Conservation (phyloP, 2,113 vertebrate species). For the Ibidorhyncha struthersii region DNA sequence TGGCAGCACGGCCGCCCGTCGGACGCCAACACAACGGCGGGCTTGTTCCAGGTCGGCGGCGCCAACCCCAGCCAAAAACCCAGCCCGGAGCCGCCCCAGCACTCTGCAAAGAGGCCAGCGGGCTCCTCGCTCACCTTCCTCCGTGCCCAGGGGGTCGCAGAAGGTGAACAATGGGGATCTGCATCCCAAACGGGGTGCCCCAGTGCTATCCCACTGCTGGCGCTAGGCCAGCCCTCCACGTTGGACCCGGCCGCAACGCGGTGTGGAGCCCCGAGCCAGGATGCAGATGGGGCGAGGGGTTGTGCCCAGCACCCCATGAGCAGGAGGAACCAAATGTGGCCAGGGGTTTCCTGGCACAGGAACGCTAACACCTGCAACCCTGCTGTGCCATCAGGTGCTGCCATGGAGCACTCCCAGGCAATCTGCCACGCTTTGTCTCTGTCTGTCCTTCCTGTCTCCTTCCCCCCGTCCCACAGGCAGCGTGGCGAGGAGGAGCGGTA, state of each 20-base stretch:
- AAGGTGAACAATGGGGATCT: accelerated
- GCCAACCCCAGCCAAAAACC: not conserved
- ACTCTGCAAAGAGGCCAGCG: not conserved
- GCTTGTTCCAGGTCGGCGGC: slow-evolving; percentile 7
- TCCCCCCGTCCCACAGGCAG: not conserved
- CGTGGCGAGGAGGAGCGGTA: not conserved
- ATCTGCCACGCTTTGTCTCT: not conserved
- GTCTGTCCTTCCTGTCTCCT: not conserved
- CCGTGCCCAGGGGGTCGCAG: not conserved
- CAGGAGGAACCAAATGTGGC: not conserved
- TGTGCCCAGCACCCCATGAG: not conserved
- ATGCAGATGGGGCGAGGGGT: not conserved
- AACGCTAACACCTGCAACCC: not conserved
- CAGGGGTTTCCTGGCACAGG: not conserved
- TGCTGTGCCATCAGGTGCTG: not conserved
- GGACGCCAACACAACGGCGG: not conserved
- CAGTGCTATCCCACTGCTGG: not conserved
- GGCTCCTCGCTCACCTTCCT: not conserved
- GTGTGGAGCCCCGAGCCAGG: accelerated
- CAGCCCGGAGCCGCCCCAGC: not conserved
- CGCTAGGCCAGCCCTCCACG: not conserved
- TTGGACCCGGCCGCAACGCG: accelerated
- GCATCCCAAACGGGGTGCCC: not conserved
- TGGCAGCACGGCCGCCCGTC: not conserved
- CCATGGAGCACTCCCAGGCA: not conserved